These are phyloP conservation scores for Drosophila virilis DNA, from an alignment of 1,140 invertebrate genomes.

Conservation along the genomic window DNA sequence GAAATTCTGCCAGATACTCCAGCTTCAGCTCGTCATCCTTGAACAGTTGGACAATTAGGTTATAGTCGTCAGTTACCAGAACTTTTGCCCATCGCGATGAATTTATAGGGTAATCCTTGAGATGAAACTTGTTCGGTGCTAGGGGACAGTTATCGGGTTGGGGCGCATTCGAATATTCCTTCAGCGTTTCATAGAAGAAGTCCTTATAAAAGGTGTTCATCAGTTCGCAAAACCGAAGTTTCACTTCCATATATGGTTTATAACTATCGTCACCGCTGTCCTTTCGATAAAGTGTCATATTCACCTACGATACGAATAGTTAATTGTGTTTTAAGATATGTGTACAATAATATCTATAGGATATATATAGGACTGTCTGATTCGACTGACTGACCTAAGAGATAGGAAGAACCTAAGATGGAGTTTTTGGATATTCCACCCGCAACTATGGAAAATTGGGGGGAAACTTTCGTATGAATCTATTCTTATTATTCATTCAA, in stretches of 20 bases:
- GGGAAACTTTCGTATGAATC: no score
- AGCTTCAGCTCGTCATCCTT: constrained; percentile 29
- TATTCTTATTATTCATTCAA: no score
- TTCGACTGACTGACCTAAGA: no score
- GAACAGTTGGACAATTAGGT: constrained; percentile 10
- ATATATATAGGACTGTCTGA: no score
- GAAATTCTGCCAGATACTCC: constrained; percentile 34
- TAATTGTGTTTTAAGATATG: no score
- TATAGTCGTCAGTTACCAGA: constrained; percentile 52
- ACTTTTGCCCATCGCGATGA: constrained; percentile 30
- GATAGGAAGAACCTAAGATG: no score
- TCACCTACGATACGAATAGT: constrained; percentile 17
- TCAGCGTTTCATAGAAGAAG: constrained; percentile 58
- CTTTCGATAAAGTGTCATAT: constrained; percentile 24
- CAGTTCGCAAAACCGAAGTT: constrained; percentile 46
- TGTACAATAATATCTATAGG: no score
- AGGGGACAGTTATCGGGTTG: constrained; percentile 56
- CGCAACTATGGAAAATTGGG: no score
- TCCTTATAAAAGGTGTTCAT: constrained; percentile 59
- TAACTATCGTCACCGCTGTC: constrained; percentile 23
- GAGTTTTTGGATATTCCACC: no score
- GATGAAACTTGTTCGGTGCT: constrained; percentile 37
- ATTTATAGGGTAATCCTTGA: constrained; percentile 61
- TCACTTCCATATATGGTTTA: background rate
- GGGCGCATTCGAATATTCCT: constrained; percentile 64